phyloP scores from a whole-genome alignment of 2,888 invertebrate species.

The Apoda limacodes region DNA sequence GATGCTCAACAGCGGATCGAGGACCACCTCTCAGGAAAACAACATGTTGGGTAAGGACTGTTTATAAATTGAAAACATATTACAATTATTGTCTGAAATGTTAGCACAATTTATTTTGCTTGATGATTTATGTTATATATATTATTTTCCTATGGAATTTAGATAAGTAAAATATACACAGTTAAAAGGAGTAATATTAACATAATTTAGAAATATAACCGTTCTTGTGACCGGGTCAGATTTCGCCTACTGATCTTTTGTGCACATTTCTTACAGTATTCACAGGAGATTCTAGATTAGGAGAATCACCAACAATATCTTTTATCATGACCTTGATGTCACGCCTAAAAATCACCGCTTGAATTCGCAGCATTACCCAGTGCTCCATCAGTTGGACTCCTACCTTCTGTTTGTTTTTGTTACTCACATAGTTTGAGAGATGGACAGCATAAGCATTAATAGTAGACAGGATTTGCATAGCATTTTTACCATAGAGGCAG shows the following conservation, averaged over 20 bases:
- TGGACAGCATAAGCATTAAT: constrained; percentile 7
- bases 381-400: constrained; percentile 7
- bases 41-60: constrained; percentile 89
- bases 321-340: constrained; percentile 13
- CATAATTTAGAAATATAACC: too few species aligned
- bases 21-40: constrained; percentile 98
- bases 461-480: constrained; percentile 9
- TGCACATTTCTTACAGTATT: constrained; percentile 11
- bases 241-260: too few species aligned
- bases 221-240: too few species aligned
- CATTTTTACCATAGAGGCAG: constrained; percentile 8
- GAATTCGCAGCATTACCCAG: constrained; percentile 7
- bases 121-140: too few species aligned
- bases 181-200: too few species aligned
- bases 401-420: constrained; percentile 8
- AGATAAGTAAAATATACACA: too few species aligned
- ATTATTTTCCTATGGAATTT: too few species aligned
- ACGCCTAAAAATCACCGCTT: constrained; percentile 13
- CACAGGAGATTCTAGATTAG: constrained; percentile 8
- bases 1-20: constrained; percentile 98
- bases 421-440: constrained; percentile 8
- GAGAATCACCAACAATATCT: constrained; percentile 11
- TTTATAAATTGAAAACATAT: too few species aligned
- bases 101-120: background rate
- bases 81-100: background rate